Conservation (phyloP, 2,113 vertebrate species). For the Heteronetta atricapilla region DNA sequence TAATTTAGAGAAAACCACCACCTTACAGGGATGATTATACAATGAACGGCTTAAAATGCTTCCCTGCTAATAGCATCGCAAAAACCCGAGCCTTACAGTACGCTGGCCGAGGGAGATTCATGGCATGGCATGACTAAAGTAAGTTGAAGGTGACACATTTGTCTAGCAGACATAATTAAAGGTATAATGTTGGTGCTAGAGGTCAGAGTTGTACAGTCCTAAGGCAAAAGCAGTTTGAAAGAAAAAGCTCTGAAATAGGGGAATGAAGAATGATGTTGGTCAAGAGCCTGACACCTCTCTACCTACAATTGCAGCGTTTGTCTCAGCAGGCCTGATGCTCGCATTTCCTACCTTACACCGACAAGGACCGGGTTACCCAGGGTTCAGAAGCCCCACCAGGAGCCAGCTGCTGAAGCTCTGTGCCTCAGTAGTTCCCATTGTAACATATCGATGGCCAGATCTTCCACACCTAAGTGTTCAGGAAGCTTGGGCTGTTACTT, state of each 20-base stretch:
- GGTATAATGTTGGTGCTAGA: conserved; percentile 44
- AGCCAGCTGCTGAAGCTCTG: background rate
- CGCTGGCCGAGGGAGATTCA: background rate
- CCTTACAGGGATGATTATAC: background rate
- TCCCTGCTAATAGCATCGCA: background rate
- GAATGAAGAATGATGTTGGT: conserved; percentile 74
- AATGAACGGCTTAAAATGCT: background rate
- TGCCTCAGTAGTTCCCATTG: accelerated
- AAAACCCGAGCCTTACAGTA: background rate
- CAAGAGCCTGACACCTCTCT: conserved; percentile 59
- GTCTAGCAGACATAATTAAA: conserved; percentile 66
- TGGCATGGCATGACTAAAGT: background rate
- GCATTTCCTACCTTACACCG: background rate
- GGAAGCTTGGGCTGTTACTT: background rate
- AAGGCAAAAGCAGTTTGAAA: conserved; percentile 62
- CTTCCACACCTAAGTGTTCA: background rate
- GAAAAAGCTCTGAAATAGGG: conserved; percentile 58
- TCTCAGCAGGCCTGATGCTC: background rate
- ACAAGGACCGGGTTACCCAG: background rate
- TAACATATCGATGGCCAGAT: background rate
- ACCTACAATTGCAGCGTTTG: background rate
- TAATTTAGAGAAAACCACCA: conserved; percentile 18
- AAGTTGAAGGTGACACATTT: conserved; percentile 44
- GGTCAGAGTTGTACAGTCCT: conserved; percentile 68
- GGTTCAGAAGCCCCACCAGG: background rate